Evolutionary conservation across 53 echinoderm and acorn worm genomes (phyloP), one percentile per base, ranked within the genome.

Genomic region (Holothuria scabra): DNA sequence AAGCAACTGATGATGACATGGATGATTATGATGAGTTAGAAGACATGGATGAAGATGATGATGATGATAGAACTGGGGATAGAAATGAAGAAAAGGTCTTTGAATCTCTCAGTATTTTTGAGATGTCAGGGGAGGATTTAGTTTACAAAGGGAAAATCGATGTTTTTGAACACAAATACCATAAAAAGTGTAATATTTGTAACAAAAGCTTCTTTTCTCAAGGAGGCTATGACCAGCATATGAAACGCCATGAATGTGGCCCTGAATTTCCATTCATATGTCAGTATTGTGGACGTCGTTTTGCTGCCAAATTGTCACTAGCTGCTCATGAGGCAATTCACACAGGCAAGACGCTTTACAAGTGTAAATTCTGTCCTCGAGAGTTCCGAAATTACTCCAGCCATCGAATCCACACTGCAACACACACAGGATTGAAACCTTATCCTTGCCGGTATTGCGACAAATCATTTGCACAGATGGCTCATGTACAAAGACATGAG

Each of bases 331-430:
- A 81, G 63, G 82, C 82, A 1, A 38, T 81, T 21, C 82, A 81
- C 30, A 81, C 82, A 24, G 82, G 82, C 1, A 63, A 81, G 60
- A 63, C 82, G 1, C 49, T 81, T 14, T 81, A 81, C 82, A 81
- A 81, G 35, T 81, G 82, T 23, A 22, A 63, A 20, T 61, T 41
- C 13, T 81, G 82, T 28, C 82, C 82, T 3, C 35, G 82, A 28
- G 82, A 81, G 20, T 81, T 81, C 35, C 82, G 82, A 48, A 81
- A 81, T 32, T 81, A 81, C 63, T 81, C 82, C 12, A 81, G 82
- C 22, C 65, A 63, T 64, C 82, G 82, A 4, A 81, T 81, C 22
- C 82, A 81, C 64, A 81, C 65, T 25, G 82, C 82, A 12, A 64
- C 65, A n/a, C 82, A 81, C 60, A 63, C 82, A 7, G 82, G 82